Percentiles rank a stretch among this genome's conserved stretches.
Conservation (phyloP, 1,140 invertebrate genomes). For the Wasmannia auropunctata region DNA sequence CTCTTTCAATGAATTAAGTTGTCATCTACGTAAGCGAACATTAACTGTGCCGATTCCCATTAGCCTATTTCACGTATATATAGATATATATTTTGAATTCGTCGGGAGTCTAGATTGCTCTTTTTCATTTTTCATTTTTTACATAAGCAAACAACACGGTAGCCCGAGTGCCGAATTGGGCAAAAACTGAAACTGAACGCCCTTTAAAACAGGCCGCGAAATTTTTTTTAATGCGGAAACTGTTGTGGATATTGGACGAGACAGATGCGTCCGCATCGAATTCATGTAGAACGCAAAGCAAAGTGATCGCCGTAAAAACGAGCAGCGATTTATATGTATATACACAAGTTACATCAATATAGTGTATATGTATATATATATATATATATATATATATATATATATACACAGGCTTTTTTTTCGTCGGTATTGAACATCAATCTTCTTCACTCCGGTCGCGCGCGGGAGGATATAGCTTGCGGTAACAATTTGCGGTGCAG, state of each 20-base stretch:
- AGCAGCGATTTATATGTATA: not conserved
- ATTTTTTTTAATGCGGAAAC: not conserved
- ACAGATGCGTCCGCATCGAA: not conserved
- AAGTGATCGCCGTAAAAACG: not conserved
- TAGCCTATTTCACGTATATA: too few relatives aligned
- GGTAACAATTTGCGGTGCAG: conserved; percentile 27
- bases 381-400: too few relatives aligned
- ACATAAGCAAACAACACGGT: not conserved
- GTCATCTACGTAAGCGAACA: not conserved
- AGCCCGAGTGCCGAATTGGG: not conserved
- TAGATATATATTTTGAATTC: too few relatives aligned
- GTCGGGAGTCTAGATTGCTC: too few relatives aligned
- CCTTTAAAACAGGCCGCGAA: not conserved
- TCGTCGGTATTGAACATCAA: conserved; percentile 22
- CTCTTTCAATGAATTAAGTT: not conserved
- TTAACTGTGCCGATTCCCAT: too few relatives aligned
- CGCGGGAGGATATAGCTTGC: conserved; percentile 4
- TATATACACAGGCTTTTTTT: not conserved
- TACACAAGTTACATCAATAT: not conserved
- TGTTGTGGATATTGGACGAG: not conserved
- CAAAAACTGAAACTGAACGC: not conserved
- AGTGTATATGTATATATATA: too few relatives aligned
- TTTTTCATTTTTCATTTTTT: too few relatives aligned
- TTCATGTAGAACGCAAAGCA: not conserved
- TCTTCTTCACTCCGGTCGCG: not conserved